A percentile compares a stretch with the other conserved stretches of the same genome.
These are phyloP conservation scores for Piprites chloris DNA, from an alignment of 2,113 vertebrate genomes.

Conservation along the genomic window DNA sequence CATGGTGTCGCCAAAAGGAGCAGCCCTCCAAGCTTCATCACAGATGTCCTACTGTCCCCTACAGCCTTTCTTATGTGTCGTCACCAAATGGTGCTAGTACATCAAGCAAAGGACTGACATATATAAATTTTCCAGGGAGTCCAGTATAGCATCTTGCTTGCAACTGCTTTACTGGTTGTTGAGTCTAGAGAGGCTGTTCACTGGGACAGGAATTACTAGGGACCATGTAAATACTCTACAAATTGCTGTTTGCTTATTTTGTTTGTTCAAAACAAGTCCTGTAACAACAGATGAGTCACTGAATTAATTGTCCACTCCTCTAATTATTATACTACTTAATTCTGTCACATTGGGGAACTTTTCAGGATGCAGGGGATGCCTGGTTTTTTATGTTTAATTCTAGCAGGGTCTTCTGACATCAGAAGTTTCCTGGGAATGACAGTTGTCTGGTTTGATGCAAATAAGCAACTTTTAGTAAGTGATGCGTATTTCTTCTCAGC, in stretches of 20 bases:
- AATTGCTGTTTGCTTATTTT: background rate
- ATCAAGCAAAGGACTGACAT: background rate
- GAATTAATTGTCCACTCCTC: background rate
- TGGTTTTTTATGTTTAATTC: background rate
- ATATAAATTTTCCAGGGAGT: background rate
- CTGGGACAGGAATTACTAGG: background rate
- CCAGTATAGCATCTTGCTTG: background rate
- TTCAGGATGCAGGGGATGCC: background rate
- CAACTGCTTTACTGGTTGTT: background rate
- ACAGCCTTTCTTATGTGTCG: background rate
- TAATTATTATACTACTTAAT: background rate
- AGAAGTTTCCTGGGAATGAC: slow-evolving; percentile 7
- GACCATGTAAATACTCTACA: background rate
- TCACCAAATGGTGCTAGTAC: background rate
- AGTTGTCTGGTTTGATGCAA: slow-evolving; percentile 8
- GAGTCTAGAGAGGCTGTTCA: background rate
- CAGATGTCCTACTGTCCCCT: background rate
- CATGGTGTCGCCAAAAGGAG: background rate
- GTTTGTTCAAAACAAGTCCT: background rate
- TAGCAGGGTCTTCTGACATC: background rate
- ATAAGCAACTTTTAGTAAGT: slow-evolving; percentile 50
- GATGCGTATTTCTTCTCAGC: background rate
- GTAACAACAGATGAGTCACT: background rate
- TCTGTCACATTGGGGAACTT: background rate
- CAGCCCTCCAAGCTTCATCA: background rate